A percentile compares a stretch with the other conserved stretches of the same genome.
Evolutionary conservation across 2,797 vertebrate genomes (phyloP).

Genomic region (Salarias fasciatus): DNA sequence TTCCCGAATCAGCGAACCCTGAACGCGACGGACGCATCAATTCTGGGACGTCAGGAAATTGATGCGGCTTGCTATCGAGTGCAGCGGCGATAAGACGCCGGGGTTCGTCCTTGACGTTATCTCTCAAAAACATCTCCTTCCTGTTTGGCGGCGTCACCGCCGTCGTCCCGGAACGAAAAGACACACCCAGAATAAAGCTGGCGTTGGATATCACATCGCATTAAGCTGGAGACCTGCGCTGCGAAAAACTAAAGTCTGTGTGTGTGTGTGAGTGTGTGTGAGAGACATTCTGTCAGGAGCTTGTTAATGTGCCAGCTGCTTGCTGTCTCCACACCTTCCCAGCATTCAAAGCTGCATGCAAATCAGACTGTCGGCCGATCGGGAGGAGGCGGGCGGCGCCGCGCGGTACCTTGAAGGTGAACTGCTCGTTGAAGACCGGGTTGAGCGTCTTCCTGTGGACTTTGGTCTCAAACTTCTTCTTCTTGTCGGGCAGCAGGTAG

Average conservation of each 20-base stretch:
- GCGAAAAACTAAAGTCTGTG: conserved; percentile 48
- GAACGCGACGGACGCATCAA: conserved; percentile 8
- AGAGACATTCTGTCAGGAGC: conserved; percentile 68
- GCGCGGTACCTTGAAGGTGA: conserved; percentile 91
- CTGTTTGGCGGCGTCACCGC: conserved; percentile 6
- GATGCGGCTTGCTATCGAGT: conserved; percentile 20
- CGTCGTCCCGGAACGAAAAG: conserved; percentile 6
- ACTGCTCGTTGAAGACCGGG: conserved; percentile 97
- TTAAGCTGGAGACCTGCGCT: conserved; percentile 59
- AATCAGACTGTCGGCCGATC: conserved; percentile 70
- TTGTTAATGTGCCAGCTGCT: conserved; percentile 80
- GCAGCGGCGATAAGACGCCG: conserved; percentile 47
- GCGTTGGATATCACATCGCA: conserved; percentile 36
- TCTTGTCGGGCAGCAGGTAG: conserved; percentile 97
- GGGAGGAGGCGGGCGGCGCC: too few relatives aligned
- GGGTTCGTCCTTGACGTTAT: conserved; percentile 58
- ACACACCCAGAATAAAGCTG: conserved; percentile 14
- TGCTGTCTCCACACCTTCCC: conserved; percentile 72
- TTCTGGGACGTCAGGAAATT: conserved; percentile 35
- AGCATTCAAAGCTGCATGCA: conserved; percentile 67
- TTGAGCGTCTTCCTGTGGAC: conserved; percentile 99
- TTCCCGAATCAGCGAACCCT: too few relatives aligned
- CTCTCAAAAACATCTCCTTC: conserved; percentile 25
- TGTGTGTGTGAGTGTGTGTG: conserved; percentile 24
- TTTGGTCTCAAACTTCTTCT: conserved; percentile 99